Conservation (phyloP, 2,888 invertebrate species). For the Choreutis nemorana region DNA sequence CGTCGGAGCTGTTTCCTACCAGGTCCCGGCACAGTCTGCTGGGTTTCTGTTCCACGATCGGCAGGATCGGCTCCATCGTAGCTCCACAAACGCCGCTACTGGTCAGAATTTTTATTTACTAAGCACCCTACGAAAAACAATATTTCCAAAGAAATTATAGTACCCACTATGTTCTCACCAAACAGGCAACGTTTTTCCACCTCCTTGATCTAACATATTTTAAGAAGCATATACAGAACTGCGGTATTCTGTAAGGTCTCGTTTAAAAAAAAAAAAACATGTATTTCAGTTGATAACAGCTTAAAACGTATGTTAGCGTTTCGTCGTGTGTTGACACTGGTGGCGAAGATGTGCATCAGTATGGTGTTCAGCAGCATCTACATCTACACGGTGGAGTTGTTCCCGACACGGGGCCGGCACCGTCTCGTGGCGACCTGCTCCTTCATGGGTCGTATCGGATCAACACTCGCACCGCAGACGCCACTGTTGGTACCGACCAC, state of each 20-base stretch:
- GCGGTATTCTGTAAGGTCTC: too few species aligned
- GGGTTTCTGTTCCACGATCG: constrained; percentile 62
- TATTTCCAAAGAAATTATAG: too few species aligned
- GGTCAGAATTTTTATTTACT: constrained; percentile 50
- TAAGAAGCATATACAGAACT: too few species aligned
- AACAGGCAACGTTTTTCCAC: too few species aligned
- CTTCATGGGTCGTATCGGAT: constrained; percentile 69
- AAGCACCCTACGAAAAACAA: too few species aligned
- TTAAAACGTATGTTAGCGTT: too few species aligned
- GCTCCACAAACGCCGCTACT: constrained; percentile 74
- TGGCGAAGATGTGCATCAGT: constrained; percentile 69
- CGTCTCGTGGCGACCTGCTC: constrained; percentile 66
- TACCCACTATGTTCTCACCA: too few species aligned
- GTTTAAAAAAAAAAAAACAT: too few species aligned
- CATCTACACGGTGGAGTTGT: constrained; percentile 70
- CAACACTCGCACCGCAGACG: constrained; percentile 69
- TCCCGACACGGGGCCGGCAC: constrained; percentile 67
- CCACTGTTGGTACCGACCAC: constrained; percentile 71
- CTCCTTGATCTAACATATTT: too few species aligned
- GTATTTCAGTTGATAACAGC: too few species aligned
- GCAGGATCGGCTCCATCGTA: constrained; percentile 65
- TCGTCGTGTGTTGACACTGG: constrained; percentile 20
- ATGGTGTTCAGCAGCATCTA: constrained; percentile 67
- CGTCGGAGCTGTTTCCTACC: constrained; percentile 66
- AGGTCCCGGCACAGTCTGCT: constrained; percentile 58